Evolutionary conservation across 2,797 vertebrate species (phyloP).

Genomic region (Varecia variegata): DNA sequence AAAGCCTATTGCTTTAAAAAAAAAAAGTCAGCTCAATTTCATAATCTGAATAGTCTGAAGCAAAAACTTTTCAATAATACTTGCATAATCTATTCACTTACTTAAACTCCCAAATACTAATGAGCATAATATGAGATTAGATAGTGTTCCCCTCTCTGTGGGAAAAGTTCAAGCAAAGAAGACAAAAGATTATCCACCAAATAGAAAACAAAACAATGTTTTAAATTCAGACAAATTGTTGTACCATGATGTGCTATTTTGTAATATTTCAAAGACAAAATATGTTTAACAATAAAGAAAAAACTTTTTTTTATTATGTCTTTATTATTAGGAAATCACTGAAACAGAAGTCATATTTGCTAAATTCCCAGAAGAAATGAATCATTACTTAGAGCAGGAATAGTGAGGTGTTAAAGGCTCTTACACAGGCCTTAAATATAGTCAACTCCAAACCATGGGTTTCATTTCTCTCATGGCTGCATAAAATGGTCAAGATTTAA

Average conservation of each 20-base stretch:
- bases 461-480: neutral
- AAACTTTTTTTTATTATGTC: neutral
- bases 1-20: neutral
- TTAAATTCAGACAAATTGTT: neutral
- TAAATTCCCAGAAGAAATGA: slow-evolving; percentile 20
- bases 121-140: neutral
- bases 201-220: slow-evolving; percentile 7
- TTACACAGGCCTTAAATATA: neutral
- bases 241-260: neutral
- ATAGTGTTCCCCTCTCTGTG: neutral
- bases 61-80: slow-evolving; percentile 44
- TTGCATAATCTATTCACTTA: neutral
- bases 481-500: neutral
- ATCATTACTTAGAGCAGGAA: neutral
- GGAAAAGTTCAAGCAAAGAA: slow-evolving; percentile 25
- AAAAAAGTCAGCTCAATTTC: neutral
- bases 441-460: neutral
- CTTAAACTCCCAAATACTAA: slow-evolving; percentile 20
- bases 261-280: neutral
- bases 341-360: neutral
- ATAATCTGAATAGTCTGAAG: neutral
- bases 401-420: neutral
- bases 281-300: neutral
- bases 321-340: slow-evolving; percentile 10
- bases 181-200: neutral